phyloP scores from a whole-genome alignment of 2,797 vertebrate species.

The Acrossocheilus fasciatus region DNA sequence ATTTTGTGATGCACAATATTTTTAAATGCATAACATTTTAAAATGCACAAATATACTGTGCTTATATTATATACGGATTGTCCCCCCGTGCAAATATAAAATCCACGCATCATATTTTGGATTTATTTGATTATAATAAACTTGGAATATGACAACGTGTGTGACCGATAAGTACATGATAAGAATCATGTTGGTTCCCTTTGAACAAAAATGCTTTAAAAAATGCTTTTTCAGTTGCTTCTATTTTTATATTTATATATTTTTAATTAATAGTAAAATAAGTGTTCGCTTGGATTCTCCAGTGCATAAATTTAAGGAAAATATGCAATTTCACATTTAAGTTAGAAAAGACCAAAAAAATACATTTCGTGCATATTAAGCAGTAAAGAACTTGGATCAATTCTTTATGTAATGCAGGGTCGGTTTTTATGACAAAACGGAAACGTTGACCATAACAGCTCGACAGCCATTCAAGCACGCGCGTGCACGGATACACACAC shows the following conservation, averaged over 20 bases:
- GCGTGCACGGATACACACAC: slow-evolving; percentile 41
- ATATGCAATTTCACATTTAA: background rate
- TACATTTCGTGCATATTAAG: background rate
- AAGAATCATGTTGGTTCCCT: background rate
- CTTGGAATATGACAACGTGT: background rate
- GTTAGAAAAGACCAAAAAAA: background rate
- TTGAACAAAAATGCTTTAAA: background rate
- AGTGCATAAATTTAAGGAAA: background rate
- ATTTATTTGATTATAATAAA: background rate
- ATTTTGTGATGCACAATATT: background rate
- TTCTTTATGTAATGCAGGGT: slow-evolving; percentile 12
- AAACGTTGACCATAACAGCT: slow-evolving; percentile 38
- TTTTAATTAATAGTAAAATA: background rate
- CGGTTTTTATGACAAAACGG: slow-evolving; percentile 39
- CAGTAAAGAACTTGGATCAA: background rate
- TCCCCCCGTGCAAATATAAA: background rate
- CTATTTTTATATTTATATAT: background rate
- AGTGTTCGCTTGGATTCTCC: background rate
- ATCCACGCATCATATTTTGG: background rate
- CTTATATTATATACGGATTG: background rate
- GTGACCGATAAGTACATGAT: background rate
- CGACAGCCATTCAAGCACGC: slow-evolving; percentile 22
- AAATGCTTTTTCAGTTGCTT: background rate
- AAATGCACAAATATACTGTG: background rate
- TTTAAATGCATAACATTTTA: background rate